Evolutionary conservation across 2,797 vertebrate genomes (phyloP).

Genomic region (Gallinago stenura): DNA sequence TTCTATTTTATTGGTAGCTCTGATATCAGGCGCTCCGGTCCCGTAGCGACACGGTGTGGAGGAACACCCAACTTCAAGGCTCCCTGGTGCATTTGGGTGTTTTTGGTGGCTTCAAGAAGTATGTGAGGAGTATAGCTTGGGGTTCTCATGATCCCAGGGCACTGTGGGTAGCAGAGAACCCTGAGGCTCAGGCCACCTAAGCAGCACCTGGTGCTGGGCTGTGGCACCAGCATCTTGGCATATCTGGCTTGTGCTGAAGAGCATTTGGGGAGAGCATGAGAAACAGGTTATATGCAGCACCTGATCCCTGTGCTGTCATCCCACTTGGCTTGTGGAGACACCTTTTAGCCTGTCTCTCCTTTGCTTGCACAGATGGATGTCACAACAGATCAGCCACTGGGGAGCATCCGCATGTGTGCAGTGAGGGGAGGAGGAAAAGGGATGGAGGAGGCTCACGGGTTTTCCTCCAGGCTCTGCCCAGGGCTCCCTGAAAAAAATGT

Average conservation of each 20-base stretch:
- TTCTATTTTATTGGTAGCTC: neutral
- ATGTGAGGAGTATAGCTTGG: neutral
- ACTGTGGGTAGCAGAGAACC: neutral
- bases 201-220: neutral
- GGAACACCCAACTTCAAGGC: neutral
- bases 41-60: rapidly evolving
- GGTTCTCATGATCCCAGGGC: neutral
- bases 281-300: neutral
- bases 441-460: neutral
- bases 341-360: neutral
- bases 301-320: neutral
- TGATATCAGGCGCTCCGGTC: neutral
- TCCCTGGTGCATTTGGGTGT: neutral
- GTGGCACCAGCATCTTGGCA: rapidly evolving
- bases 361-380: neutral
- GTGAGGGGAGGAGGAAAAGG: neutral
- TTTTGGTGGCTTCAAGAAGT: neutral
- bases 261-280: too few relatives aligned
- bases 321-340: neutral
- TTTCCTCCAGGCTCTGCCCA: neutral
- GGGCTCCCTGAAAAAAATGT: neutral
- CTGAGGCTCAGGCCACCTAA: rapidly evolving
- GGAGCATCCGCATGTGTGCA: rapidly evolving
- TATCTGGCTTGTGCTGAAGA: neutral
- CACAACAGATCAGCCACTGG: neutral